Evolutionary conservation across 2,797 vertebrate species (phyloP).

Genomic region (Gambelia wislizenii): DNA sequence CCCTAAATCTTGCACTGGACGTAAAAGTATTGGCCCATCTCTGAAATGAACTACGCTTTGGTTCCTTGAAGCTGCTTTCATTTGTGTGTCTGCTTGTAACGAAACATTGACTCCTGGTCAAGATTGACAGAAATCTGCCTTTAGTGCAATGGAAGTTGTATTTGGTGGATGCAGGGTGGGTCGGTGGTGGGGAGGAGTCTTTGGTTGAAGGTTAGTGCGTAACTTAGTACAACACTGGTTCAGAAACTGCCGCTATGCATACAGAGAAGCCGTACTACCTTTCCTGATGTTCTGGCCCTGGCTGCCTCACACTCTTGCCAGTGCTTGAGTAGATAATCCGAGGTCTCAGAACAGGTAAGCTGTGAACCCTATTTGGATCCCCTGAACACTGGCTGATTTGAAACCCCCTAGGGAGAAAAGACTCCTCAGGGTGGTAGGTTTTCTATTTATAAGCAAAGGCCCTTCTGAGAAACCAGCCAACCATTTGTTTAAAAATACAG

Average conservation of each 20-base stretch:
- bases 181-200: background rate
- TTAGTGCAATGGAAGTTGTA: constrained; percentile 76
- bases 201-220: constrained; percentile 56
- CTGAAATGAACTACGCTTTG: constrained; percentile 58
- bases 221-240: constrained; percentile 82
- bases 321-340: constrained; percentile 5
- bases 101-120: constrained; percentile 64
- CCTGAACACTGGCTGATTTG: background rate
- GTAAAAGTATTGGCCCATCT: constrained; percentile 54
- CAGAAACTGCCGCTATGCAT: constrained; percentile 68
- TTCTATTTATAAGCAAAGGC: constrained; percentile 35
- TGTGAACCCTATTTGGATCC: constrained; percentile 48
- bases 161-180: background rate
- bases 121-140: constrained; percentile 62
- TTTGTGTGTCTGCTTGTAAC: constrained; percentile 66
- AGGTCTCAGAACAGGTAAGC: constrained; percentile 53
- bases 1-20: constrained; percentile 60
- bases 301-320: constrained; percentile 43
- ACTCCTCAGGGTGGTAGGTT: constrained; percentile 49
- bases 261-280: constrained; percentile 60
- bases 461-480: constrained; percentile 59
- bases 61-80: constrained; percentile 73
- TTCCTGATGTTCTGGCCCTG: background rate
- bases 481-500: constrained; percentile 56
- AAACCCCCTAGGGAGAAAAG: constrained; percentile 38